These are phyloP conservation scores for Netelia inedita DNA, from an alignment of 2,888 invertebrate genomes.

Conservation along the genomic window DNA sequence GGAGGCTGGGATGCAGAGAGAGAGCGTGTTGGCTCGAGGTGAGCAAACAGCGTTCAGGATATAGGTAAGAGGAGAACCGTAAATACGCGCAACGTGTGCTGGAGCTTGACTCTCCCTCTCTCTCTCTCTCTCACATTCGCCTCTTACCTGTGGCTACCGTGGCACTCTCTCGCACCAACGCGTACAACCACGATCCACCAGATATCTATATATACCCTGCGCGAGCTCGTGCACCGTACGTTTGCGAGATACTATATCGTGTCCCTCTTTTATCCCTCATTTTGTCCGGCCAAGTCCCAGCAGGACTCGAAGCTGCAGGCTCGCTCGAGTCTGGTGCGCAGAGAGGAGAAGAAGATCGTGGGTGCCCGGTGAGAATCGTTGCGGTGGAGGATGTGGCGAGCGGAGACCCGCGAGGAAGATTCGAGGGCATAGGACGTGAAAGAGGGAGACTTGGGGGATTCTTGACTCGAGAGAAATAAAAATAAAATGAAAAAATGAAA, in stretches of 20 bases:
- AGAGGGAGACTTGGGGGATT: constrained; percentile 26
- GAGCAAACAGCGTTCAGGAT: constrained; percentile 64
- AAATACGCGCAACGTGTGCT: constrained; percentile 48
- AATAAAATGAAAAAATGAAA: constrained; percentile 18
- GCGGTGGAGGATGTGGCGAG: constrained; percentile 27
- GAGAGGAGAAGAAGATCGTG: constrained; percentile 40
- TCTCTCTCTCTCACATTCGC: constrained; percentile 2
- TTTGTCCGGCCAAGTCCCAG: constrained; percentile 26
- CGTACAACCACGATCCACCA: background rate
- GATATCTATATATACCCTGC: background rate
- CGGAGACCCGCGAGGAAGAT: constrained; percentile 10
- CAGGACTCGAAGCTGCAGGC: constrained; percentile 37
- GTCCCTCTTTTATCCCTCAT: constrained; percentile 54
- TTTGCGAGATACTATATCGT: constrained; percentile 42
- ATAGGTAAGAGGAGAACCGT: constrained; percentile 58
- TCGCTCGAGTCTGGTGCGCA: background rate
- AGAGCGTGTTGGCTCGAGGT: constrained; percentile 53
- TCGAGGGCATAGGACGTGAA: background rate
- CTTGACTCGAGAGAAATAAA: constrained; percentile 24
- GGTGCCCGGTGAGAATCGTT: constrained; percentile 51
- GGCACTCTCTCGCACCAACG: constrained; percentile 13
- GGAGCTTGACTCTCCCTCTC: constrained; percentile 7
- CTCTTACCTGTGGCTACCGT: constrained; percentile 30
- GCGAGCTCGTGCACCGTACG: constrained; percentile 16
- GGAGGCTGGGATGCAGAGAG: background rate